Evolutionary conservation across 2,888 invertebrate genomes (phyloP).

Genomic region (Meteorus colon): DNA sequence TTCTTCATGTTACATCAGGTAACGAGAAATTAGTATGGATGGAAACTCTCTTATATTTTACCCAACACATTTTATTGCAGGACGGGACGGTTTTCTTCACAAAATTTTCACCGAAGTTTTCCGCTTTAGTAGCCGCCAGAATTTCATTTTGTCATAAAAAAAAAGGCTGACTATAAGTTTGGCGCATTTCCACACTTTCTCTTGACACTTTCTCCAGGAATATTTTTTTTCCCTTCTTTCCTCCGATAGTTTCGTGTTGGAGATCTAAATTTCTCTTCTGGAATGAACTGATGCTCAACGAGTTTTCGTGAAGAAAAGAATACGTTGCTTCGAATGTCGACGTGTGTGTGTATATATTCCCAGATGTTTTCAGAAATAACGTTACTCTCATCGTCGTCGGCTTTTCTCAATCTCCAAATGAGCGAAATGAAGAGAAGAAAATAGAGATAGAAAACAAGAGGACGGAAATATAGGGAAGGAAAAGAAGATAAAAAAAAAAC

Average conservation of each 20-base stretch:
- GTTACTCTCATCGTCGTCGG: constrained; percentile 41
- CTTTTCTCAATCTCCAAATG: constrained; percentile 34
- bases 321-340: constrained; percentile 50
- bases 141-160: constrained; percentile 43
- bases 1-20: constrained; percentile 23
- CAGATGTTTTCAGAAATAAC: constrained; percentile 63
- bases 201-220: constrained; percentile 18
- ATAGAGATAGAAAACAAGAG: constrained; percentile 19
- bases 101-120: neutral
- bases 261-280: constrained; percentile 21
- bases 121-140: constrained; percentile 21
- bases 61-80: constrained; percentile 9
- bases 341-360: constrained; percentile 45
- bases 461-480: constrained; percentile 25
- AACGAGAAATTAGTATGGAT: constrained; percentile 30
- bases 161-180: constrained; percentile 36
- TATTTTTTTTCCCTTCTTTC: constrained; percentile 20
- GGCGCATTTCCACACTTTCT: constrained; percentile 42
- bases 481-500: constrained; percentile 21
- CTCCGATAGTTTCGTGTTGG: neutral
- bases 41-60: constrained; percentile 17
- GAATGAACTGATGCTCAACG: constrained; percentile 33
- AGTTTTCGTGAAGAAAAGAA: constrained; percentile 43
- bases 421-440: constrained; percentile 15
- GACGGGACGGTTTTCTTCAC: neutral